phyloP scores from a whole-genome alignment of 2,888 invertebrate genomes.

The Conus canariensis region DNA sequence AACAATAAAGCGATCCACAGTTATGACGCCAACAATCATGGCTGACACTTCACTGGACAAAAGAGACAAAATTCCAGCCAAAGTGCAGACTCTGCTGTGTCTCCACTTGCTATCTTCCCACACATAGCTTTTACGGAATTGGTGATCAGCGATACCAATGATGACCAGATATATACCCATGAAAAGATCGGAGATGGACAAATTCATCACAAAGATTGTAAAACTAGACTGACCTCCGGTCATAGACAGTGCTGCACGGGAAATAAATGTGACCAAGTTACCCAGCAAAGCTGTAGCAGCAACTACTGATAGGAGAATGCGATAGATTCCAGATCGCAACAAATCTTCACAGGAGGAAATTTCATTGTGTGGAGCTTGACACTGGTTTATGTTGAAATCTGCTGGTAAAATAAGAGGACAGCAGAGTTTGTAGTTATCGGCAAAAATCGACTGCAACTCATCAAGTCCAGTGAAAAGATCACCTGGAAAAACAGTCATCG shows the following conservation, averaged over 20 bases:
- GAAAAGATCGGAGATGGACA: not conserved
- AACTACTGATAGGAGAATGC: not conserved
- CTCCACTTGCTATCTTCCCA: not conserved
- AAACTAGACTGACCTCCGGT: not conserved
- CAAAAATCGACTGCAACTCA: not conserved
- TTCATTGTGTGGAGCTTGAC: not conserved
- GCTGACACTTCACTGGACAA: constrained; percentile 16
- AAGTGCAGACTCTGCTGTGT: not conserved
- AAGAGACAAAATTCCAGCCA: not conserved
- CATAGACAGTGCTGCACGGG: not conserved
- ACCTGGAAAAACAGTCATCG: not conserved
- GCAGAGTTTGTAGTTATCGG: constrained; percentile 9
- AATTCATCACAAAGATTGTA: not conserved
- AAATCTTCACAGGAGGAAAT: constrained; percentile 9
- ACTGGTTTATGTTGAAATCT: not conserved
- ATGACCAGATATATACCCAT: not conserved
- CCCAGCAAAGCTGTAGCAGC: not conserved
- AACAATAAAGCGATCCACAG: constrained; percentile 2
- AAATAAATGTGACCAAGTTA: not conserved
- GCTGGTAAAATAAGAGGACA: constrained; percentile 6
- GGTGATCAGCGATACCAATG: not conserved
- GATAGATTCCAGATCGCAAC: not conserved
- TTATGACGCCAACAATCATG: not conserved
- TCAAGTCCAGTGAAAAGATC: not conserved
- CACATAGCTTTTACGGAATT: not conserved